A percentile compares a stretch with the other conserved stretches of the same genome.
phyloP scores from a whole-genome alignment of 2,888 invertebrate species.

The Harpagoxenus sublaevis region DNA sequence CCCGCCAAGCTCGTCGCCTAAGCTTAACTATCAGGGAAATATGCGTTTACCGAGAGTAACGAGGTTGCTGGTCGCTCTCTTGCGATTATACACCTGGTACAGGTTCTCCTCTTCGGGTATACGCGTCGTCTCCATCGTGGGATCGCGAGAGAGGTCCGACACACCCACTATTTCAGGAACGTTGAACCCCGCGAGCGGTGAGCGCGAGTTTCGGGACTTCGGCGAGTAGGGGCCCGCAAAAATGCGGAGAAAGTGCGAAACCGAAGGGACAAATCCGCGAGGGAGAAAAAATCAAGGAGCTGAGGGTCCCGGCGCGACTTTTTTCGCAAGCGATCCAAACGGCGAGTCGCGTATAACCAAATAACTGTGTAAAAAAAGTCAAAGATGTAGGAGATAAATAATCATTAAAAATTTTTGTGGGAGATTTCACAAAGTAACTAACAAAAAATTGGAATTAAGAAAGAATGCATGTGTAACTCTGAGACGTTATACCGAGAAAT shows the following conservation, averaged over 20 bases:
- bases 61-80: constrained; percentile 64
- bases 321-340: not conserved
- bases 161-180: constrained; percentile 72
- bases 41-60: constrained; percentile 69
- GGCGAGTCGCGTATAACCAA: not conserved
- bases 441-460: not conserved
- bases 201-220: constrained; percentile 55
- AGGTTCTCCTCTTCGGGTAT: constrained; percentile 59
- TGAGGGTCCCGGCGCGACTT: not conserved
- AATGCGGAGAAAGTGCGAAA: constrained; percentile 47
- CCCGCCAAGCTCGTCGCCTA: not conserved
- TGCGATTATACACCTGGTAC: constrained; percentile 65
- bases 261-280: not conserved
- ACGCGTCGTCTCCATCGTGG: constrained; percentile 64
- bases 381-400: not conserved
- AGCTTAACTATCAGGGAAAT: not conserved
- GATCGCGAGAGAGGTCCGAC: constrained; percentile 59
- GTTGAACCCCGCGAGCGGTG: constrained; percentile 59
- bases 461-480: not conserved
- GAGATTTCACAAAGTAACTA: too few species aligned
- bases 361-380: not conserved
- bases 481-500: not conserved
- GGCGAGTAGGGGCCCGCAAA: constrained; percentile 25
- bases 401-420: not conserved
- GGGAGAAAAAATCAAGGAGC: not conserved